Evolutionary conservation across 2,888 invertebrate genomes (phyloP).

Genomic region (Cataglyphis cursor): DNA sequence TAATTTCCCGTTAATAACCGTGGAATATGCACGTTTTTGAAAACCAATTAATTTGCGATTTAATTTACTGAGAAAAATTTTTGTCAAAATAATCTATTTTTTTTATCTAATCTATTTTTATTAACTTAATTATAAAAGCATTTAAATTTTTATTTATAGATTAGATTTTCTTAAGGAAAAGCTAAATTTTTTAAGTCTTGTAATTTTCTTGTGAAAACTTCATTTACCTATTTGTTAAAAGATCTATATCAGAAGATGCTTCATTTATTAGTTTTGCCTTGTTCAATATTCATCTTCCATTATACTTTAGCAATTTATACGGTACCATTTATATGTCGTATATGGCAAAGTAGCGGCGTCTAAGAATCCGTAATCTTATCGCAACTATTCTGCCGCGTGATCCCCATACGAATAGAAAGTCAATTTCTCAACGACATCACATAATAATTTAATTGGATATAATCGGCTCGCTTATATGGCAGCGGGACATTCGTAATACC

Average conservation of each 20-base stretch:
- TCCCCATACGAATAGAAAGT: slow-evolving; percentile 77
- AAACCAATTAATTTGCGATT: slow-evolving; percentile 11
- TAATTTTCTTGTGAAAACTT: not conserved
- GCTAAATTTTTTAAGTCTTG: not conserved
- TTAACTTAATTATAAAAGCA: not conserved
- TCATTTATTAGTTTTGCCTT: slow-evolving; percentile 33
- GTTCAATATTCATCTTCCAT: slow-evolving; percentile 46
- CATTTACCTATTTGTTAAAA: not conserved
- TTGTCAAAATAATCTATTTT: not conserved
- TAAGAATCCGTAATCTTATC: slow-evolving; percentile 44
- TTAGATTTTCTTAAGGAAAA: not conserved
- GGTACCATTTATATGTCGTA: slow-evolving; percentile 70
- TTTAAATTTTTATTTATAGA: not conserved
- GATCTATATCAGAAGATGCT: not conserved
- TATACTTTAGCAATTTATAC: slow-evolving; percentile 63
- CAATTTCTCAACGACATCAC: slow-evolving; percentile 76
- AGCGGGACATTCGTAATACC: slow-evolving; percentile 65
- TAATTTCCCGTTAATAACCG: slow-evolving; percentile 41
- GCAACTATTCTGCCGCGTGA: slow-evolving; percentile 23
- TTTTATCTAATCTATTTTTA: not conserved
- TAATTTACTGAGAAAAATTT: slow-evolving; percentile 1
- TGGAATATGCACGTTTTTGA: slow-evolving; percentile 25
- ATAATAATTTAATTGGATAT: slow-evolving; percentile 79
- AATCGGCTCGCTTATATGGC: slow-evolving; percentile 67
- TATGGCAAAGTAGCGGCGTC: slow-evolving; percentile 77